Base-by-base conservation (phyloP, 2,888 invertebrate genomes). In the Dryococelus australis region DNA sequence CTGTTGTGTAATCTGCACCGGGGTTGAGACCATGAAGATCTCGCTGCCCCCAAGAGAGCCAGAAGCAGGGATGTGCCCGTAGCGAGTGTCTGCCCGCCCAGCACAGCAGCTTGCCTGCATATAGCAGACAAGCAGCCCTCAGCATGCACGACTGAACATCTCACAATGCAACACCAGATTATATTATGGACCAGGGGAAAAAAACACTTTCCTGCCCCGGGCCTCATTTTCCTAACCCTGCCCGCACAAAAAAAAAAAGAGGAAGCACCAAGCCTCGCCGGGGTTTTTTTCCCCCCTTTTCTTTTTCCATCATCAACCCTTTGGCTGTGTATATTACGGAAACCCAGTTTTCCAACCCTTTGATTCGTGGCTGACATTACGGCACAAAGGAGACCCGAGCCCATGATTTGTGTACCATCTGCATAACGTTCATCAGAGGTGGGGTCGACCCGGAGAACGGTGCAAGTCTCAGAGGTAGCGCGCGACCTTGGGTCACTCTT, bases 361-460 rank as follows among this genome's bases (percentile, higher is more conserved):
- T 83, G 83, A 83, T 83, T 83, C 83, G 83, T 83, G 83, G 83
- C 83, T 83, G 83, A 28, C 43, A 83, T 83, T 28, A 43, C 16
- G 43, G 43, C 83, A 83, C 83, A 83, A 83, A 83, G 83, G 28
- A 83, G 83, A 83, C 83, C 83, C 83, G 83, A 83, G 83, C 20
- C 83, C 84, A 87, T 88, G 88, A 88, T 88, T 88, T 88, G 88
- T 88, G 87, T 88, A 84, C 87, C 88, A 88, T 88, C 88, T 88
- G 88, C 88, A 88, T 88, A 87, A 47, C 85, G 83, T 83, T 43
- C 83, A 28, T 83, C 83, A 28, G 83, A 28, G 43, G 83, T 43
- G 65, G 65, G 65, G 65, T 20, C 65, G 24, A 8, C 24, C 24
- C 24, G 65, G 8, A n/a, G 3, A 65, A 20, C 12, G 65, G 24